Conservation (phyloP, 1,140 invertebrate species). For the Drosophila pectinifera region DNA sequence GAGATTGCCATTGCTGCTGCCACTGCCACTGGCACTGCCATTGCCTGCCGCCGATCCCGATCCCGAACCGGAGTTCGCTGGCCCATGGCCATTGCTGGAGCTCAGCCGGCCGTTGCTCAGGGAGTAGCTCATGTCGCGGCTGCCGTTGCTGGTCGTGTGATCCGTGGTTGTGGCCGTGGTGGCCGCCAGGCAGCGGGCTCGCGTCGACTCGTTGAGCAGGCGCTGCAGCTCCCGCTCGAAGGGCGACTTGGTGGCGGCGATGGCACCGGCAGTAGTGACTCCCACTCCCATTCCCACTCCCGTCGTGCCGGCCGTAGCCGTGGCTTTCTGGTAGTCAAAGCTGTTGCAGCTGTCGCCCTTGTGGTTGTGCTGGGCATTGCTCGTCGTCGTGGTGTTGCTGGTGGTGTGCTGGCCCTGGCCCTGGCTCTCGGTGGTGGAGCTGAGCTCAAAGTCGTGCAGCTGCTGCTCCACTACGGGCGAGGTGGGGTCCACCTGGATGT, state of each 20-base stretch:
- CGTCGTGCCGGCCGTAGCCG: conserved; percentile 44
- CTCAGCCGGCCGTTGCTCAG: conserved; percentile 69
- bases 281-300: neutral
- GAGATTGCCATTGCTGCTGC: conserved; percentile 77
- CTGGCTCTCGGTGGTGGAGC: conserved; percentile 85
- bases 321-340: conserved; percentile 86
- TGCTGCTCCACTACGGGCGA: conserved; percentile 78
- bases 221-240: conserved; percentile 91
- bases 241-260: conserved; percentile 85
- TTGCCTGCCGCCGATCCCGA: conserved; percentile 18
- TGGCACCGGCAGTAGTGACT: conserved; percentile 3
- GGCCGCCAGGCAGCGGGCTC: conserved; percentile 57
- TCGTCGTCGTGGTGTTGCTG: conserved; percentile 70
- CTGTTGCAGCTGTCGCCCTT: conserved; percentile 88
- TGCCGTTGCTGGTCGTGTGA: conserved; percentile 71
- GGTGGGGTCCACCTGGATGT: conserved; percentile 86
- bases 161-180: conserved; percentile 44
- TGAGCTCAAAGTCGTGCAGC: conserved; percentile 81
- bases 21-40: conserved; percentile 38
- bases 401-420: conserved; percentile 80
- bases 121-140: conserved; percentile 57
- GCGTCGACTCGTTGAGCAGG: conserved; percentile 88
- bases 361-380: conserved; percentile 80
- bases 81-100: conserved; percentile 56
- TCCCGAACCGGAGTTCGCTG: conserved; percentile 16